Evolutionary conservation across 2,888 invertebrate genomes (phyloP).

Genomic region (Tiphia femorata): DNA sequence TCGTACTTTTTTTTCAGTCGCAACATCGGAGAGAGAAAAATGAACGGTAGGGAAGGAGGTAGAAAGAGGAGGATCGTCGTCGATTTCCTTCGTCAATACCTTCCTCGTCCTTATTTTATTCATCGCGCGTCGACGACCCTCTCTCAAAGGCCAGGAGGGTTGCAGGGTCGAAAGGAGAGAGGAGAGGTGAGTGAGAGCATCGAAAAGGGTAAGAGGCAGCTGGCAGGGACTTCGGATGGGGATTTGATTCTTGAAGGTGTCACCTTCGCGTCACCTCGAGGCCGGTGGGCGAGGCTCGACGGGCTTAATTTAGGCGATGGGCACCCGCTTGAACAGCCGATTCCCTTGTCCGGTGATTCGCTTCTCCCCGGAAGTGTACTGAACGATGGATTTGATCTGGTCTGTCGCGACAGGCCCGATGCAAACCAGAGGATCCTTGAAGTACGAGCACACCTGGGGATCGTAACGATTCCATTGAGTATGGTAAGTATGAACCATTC

Average conservation of each 20-base stretch:
- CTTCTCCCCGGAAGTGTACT: slow-evolving; percentile 87
- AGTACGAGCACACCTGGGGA: slow-evolving; percentile 86
- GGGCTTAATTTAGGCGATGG: slow-evolving; percentile 52
- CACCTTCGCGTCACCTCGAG: background rate
- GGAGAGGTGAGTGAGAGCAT: background rate
- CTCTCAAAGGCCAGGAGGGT: background rate
- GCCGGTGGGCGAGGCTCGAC: slow-evolving; percentile 10
- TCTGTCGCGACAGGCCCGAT: slow-evolving; percentile 88
- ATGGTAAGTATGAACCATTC: too few relatives aligned
- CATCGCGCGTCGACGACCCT: background rate
- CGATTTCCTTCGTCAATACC: background rate
- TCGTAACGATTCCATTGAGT: too few relatives aligned
- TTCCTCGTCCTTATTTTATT: background rate
- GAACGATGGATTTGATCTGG: slow-evolving; percentile 78
- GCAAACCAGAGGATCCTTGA: slow-evolving; percentile 89
- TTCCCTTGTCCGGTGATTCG: slow-evolving; percentile 75
- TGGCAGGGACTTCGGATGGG: too few relatives aligned
- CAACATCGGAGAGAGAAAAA: slow-evolving; percentile 16
- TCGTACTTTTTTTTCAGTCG: slow-evolving; percentile 42
- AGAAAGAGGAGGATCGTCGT: background rate
- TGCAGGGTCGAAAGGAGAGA: too few relatives aligned
- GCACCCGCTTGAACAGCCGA: slow-evolving; percentile 61
- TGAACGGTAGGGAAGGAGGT: background rate
- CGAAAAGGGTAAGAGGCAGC: background rate
- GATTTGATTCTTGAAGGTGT: background rate